phyloP scores from a whole-genome alignment of 1,140 invertebrate species.

The Eupristina koningsbergeri region DNA sequence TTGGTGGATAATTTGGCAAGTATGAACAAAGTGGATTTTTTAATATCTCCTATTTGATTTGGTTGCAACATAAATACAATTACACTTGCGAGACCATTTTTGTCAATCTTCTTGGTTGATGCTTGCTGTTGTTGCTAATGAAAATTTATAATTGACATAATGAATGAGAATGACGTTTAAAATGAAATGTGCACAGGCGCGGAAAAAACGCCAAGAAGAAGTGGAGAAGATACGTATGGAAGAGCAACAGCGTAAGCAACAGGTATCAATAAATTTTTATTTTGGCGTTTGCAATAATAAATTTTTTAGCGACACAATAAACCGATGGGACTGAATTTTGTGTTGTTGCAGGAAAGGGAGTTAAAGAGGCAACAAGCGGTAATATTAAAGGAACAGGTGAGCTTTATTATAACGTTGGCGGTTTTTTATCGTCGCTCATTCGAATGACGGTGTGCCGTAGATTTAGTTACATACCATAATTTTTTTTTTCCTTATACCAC shows the following conservation, averaged over 20 bases:
- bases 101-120: constrained; percentile 39
- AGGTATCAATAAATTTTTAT: constrained; percentile 76
- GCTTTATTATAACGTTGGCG: constrained; percentile 37
- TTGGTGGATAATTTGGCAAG: constrained; percentile 30
- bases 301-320: neutral
- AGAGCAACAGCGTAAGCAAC: constrained; percentile 87
- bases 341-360: constrained; percentile 85
- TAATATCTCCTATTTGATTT: neutral
- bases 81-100: neutral
- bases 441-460: constrained; percentile 56
- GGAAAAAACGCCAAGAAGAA: constrained; percentile 88
- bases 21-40: constrained; percentile 32
- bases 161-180: constrained; percentile 67
- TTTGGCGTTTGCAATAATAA: constrained; percentile 7
- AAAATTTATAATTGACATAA: constrained; percentile 9
- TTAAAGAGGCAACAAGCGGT: constrained; percentile 89
- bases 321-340: constrained; percentile 14
- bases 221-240: constrained; percentile 87
- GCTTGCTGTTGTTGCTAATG: constrained; percentile 33
- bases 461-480: constrained; percentile 54
- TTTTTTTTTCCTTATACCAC: constrained; percentile 56
- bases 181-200: constrained; percentile 78
- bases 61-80: neutral
- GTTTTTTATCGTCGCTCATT: constrained; percentile 42
- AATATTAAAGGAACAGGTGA: constrained; percentile 91